Evolutionary conservation across 2,888 invertebrate genomes (phyloP), one percentile per base, ranked within the genome.

Genomic region (Melolontha melolontha): DNA sequence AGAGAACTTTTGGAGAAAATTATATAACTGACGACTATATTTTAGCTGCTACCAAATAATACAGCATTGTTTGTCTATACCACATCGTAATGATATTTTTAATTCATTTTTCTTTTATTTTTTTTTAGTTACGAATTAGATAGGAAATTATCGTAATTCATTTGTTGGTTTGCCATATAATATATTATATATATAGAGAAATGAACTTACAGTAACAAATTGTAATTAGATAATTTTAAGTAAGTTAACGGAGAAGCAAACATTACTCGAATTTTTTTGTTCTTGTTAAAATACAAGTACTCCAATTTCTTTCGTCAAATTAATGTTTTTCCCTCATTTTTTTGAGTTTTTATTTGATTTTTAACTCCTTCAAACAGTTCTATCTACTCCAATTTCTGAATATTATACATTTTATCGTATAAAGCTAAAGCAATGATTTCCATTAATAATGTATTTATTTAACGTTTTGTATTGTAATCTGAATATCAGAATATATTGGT

Each of bases 31-130:
- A n/a, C 27, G 52, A 52, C 51, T 64, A 64, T 63, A 63, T 64
- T 52, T 64, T 57, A 66, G 66, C 66, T 66, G 66, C 66, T 66
- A 66, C 66, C 66, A 66, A 66, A 66, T 66, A 66, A 66, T 57
- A 66, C 55, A 66, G 57, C 57, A 66, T 66, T 50, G 49, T 66
- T 66, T 66, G 66, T 55, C 57, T 50, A 57, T 66, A 66, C 50
- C 66, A 66, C 55, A 49, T 57, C n/a, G 29, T 64, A 42, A 42
- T 51, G 41, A 42, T 50, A 40, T 57, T 66, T 54, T 66, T 54
- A 47, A 57, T 66, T 57, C 27, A 22, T 66, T 17, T 54, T 41
- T 44, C 27, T 12, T 65, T 52, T 52, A 14, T 65, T 40, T 41
- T 50, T 27, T 64, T 42, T 64, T 47, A 51, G 51, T 64, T 64